phyloP scores from a whole-genome alignment of 2,113 vertebrate genomes.

The Sturnus vulgaris region DNA sequence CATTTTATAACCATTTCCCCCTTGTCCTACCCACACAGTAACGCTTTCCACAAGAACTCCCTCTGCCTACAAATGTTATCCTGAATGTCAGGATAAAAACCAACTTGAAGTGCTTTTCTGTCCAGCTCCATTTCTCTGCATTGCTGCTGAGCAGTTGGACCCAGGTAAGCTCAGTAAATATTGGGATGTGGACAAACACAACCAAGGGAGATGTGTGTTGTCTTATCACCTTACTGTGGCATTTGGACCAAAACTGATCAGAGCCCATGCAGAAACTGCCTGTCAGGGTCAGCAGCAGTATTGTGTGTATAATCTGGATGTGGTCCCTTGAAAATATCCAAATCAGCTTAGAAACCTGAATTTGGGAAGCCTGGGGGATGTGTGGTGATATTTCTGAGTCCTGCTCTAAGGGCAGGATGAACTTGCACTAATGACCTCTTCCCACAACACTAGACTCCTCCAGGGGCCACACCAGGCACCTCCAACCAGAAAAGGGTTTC shows the following conservation, averaged over 20 bases:
- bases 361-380: background rate
- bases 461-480: background rate
- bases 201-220: rapidly evolving
- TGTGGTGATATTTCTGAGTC: background rate
- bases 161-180: background rate
- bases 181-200: background rate
- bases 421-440: background rate
- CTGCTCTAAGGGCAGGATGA: no score
- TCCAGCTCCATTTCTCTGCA: background rate
- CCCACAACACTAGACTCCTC: rapidly evolving
- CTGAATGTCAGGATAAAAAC: background rate
- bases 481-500: background rate
- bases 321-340: background rate
- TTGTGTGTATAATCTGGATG: background rate
- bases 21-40: background rate
- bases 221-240: background rate
- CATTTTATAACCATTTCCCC: background rate
- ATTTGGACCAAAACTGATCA: background rate
- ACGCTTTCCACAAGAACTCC: background rate
- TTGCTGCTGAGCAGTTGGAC: background rate
- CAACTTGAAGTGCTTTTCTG: background rate
- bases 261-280: background rate
- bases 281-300: background rate
- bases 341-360: background rate
- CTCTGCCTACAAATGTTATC: background rate